These are phyloP conservation scores for Argyresthia albistria DNA, from an alignment of 2,888 invertebrate species.

Conservation along the genomic window DNA sequence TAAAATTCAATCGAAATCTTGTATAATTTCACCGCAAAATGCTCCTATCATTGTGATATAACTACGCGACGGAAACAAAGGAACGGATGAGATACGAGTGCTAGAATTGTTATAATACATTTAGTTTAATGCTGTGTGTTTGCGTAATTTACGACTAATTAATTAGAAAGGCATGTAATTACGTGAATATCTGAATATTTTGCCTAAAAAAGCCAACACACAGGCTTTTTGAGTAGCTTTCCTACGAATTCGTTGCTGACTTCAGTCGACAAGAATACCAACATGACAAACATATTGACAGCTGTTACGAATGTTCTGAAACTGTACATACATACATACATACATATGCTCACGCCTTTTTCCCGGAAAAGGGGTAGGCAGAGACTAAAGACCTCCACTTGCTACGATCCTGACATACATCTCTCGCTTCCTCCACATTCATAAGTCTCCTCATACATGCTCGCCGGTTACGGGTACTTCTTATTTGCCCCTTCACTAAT, in stretches of 20 bases:
- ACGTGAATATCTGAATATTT: conserved; percentile 25
- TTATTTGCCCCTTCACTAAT: no score
- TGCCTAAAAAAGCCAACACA: conserved; percentile 33
- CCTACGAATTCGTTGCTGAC: conserved; percentile 6
- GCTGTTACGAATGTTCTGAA: background rate
- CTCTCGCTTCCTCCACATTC: no score
- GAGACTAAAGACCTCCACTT: no score
- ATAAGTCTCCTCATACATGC: no score
- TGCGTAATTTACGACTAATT: conserved; percentile 23
- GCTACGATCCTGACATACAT: no score
- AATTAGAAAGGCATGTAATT: conserved; percentile 22
- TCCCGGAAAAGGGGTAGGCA: no score
- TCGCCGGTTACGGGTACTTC: no score
- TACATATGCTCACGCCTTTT: no score
- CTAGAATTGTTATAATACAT: conserved; percentile 17
- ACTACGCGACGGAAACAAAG: conserved; percentile 7
- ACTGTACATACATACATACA: background rate
- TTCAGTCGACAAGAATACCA: conserved; percentile 8
- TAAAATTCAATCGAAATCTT: conserved; percentile 10
- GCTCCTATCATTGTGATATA: conserved; percentile 33
- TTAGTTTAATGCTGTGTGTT: conserved; percentile 14
- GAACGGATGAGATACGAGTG: conserved; percentile 16
- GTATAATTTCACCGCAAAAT: background rate
- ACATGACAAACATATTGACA: conserved; percentile 4
- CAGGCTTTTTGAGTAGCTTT: background rate